phyloP scores from a whole-genome alignment of 2,888 invertebrate species.

The Nomada hirtipes region DNA sequence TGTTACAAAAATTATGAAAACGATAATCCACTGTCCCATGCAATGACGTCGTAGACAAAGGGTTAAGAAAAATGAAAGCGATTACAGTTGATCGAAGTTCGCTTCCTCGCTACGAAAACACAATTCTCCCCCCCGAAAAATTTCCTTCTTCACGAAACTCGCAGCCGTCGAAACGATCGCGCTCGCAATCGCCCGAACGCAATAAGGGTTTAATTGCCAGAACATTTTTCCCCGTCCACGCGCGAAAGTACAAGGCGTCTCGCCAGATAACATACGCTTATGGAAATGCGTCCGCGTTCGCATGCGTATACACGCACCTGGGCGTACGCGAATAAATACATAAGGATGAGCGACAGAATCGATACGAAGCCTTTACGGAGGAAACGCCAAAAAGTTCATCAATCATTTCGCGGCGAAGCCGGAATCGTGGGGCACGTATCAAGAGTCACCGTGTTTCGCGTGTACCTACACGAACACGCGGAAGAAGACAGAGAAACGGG shows the following conservation, averaged over 20 bases:
- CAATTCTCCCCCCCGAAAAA: too few relatives aligned
- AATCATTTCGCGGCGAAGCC: slow-evolving; percentile 68
- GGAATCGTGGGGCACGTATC: slow-evolving; percentile 33
- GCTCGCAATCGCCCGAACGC: too few relatives aligned
- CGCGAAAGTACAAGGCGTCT: slow-evolving; percentile 3
- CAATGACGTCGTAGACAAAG: too few relatives aligned
- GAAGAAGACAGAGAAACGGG: background rate
- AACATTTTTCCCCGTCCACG: slow-evolving; percentile 10
- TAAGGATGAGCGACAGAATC: slow-evolving; percentile 63
- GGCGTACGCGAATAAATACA: slow-evolving; percentile 65
- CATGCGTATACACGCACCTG: slow-evolving; percentile 46
- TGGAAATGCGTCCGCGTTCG: slow-evolving; percentile 44
- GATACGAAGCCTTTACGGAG: slow-evolving; percentile 62
- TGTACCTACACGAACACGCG: slow-evolving; percentile 1
- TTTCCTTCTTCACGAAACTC: too few relatives aligned
- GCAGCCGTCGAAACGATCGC: background rate
- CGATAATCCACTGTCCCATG: too few relatives aligned
- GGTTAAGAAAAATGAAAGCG: too few relatives aligned
- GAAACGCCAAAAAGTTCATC: slow-evolving; percentile 73
- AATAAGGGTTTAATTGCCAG: slow-evolving; percentile 14
- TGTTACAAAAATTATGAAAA: too few relatives aligned
- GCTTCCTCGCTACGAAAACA: too few relatives aligned
- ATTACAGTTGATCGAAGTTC: too few relatives aligned
- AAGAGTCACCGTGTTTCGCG: slow-evolving; percentile 10
- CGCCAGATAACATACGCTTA: slow-evolving; percentile 36